Percentiles rank a stretch among this genome's conserved stretches.
phyloP scores from a whole-genome alignment of 2,888 invertebrate genomes.

The Agrenia bidenticulata region DNA sequence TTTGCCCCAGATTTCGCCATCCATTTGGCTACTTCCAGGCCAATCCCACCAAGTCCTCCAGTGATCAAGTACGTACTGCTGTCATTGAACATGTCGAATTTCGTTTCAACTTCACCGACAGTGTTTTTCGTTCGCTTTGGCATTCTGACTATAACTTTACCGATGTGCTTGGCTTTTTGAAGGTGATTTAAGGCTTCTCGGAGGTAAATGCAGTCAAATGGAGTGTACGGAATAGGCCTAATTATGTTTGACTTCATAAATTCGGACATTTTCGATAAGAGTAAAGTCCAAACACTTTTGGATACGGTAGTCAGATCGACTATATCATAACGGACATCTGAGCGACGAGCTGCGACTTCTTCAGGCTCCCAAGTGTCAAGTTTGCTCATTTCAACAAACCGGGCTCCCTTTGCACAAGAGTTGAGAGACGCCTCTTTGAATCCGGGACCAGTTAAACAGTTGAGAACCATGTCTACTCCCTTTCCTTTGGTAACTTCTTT shows the following conservation, averaged over 20 bases:
- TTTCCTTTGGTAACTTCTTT: neutral
- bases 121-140: conserved; percentile 10
- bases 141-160: conserved; percentile 34
- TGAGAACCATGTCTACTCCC: conserved; percentile 39
- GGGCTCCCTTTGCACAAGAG: conserved; percentile 21
- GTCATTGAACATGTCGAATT: conserved; percentile 25
- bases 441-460: conserved; percentile 30
- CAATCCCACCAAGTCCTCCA: conserved; percentile 18
- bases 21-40: conserved; percentile 10
- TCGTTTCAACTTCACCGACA: neutral
- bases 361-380: conserved; percentile 30
- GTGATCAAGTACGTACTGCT: conserved; percentile 26
- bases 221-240: conserved; percentile 29
- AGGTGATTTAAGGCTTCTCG: conserved; percentile 30
- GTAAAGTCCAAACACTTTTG: conserved; percentile 3
- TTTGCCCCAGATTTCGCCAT: neutral
- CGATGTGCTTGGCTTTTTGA: conserved; percentile 39
- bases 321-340: conserved; percentile 33
- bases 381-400: conserved; percentile 43
- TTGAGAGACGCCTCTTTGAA: conserved; percentile 37
- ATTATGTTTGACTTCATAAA: conserved; percentile 11
- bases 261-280: conserved; percentile 11
- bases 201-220: conserved; percentile 29
- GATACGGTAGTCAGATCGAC: conserved; percentile 23
- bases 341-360: conserved; percentile 25